Base-by-base conservation (phyloP, 1,140 invertebrate species). In the Drosophila parabipectinata region DNA sequence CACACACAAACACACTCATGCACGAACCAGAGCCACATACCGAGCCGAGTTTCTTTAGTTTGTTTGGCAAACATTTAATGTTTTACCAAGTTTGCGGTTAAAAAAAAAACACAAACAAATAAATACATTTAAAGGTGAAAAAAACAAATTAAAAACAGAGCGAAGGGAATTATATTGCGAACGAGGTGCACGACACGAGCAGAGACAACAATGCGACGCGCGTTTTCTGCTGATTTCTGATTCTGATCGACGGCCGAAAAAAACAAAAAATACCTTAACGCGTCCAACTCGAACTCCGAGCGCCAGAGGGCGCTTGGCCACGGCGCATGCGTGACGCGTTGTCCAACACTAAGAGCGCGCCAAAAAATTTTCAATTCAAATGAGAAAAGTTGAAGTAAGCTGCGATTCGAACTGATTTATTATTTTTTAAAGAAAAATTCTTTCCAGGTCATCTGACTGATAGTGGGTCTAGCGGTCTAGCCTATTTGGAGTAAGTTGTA, bases 311-410 rank as follows among this genome's bases (percentile, higher is more conserved):
- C 50, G 59, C 59, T 34, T 15, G 9, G 18, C 44, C 41, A 67
- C 41, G 54, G 61, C 67, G 58, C 72, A 73, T 81, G 79, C 79
- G 61, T 55, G 37, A 3, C 59, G 18, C 57, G 48, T 68, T 78
- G 30, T n/a, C 21, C 79, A 81, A 78, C 79, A 74, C 79, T 74
- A n/a, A 48, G 1, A 2, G 10, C 7, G 37, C 34, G 15, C 32
- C 26, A 28, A 28, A 0, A 28, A 28, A 5, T 26, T 1, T 28
- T 6, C 26, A 28, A 6, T 28, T 26, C 26, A 26, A 26, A 26
- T 26, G 18, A 1, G 18, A 18, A 18, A 1, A 18, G 18, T 1
- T 18, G 18, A 18, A 18, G 1, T 1, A 18, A 18, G 18, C 18
- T 18, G 18, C 18, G 18, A 18, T 18, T 18, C 18, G 18, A 18